Evolutionary conservation across 1,140 invertebrate species (phyloP).

Genomic region (Aphelinus certus): DNA sequence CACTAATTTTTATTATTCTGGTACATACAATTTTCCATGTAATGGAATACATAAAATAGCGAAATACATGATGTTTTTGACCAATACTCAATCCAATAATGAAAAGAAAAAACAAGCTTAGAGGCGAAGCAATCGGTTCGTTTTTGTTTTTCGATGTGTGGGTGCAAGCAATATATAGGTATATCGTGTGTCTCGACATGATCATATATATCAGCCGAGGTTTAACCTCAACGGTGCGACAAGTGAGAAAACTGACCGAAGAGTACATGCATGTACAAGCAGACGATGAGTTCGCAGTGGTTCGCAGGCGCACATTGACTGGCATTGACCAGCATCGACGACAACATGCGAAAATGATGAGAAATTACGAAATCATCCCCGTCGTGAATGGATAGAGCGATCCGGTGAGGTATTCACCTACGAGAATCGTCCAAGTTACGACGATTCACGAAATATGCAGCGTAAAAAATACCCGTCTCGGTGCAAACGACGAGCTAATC

Average conservation of each 20-base stretch:
- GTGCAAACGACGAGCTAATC: background rate
- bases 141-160: no score
- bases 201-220: background rate
- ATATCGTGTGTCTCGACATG: no score
- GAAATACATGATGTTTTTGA: no score
- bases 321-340: background rate
- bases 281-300: background rate
- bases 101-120: no score
- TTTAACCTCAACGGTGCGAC: background rate
- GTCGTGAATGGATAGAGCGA: background rate
- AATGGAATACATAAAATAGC: no score
- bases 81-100: no score
- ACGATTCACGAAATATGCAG: background rate
- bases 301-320: background rate
- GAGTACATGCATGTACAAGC: background rate
- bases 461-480: background rate
- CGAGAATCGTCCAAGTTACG: background rate
- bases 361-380: constrained; percentile 30
- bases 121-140: no score
- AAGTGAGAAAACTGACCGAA: no score
- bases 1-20: no score
- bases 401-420: background rate
- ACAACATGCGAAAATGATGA: constrained; percentile 11
- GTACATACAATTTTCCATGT: no score
- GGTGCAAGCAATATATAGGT: no score